Conservation (phyloP, 2,888 invertebrate species). For the Aricia artaxerxes region DNA sequence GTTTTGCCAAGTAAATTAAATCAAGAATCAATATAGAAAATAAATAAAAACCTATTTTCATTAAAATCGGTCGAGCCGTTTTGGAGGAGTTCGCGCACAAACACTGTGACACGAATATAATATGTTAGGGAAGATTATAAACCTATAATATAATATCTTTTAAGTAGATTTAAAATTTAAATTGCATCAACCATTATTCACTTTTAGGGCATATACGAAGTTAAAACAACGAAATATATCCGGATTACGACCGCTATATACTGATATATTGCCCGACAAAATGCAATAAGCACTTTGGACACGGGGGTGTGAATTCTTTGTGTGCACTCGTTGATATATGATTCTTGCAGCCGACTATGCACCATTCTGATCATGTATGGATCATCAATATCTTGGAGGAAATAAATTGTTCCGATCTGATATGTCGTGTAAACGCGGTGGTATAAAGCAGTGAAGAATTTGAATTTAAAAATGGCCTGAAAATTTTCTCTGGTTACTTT, state of each 20-base stretch:
- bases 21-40: too few relatives aligned
- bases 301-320: conserved; percentile 13
- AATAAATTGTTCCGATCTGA: conserved; percentile 17
- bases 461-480: background rate
- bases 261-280: conserved; percentile 14
- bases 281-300: conserved; percentile 26
- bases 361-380: conserved; percentile 2
- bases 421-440: conserved; percentile 11
- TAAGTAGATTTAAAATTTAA: too few relatives aligned
- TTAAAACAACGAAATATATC: background rate
- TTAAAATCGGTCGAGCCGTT: too few relatives aligned
- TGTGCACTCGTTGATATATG: conserved; percentile 25
- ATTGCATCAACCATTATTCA: too few relatives aligned
- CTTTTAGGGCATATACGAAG: background rate
- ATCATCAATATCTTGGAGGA: conserved; percentile 25
- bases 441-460: background rate
- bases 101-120: too few relatives aligned
- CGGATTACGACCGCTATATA: background rate
- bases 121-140: too few relatives aligned
- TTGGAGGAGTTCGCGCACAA: too few relatives aligned
- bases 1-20: too few relatives aligned
- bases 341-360: background rate
- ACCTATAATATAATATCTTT: too few relatives aligned
- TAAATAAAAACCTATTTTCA: too few relatives aligned
- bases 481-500: background rate